Base-by-base conservation (phyloP, 2,113 vertebrate species). In the Nothobranchius furzeri region DNA sequence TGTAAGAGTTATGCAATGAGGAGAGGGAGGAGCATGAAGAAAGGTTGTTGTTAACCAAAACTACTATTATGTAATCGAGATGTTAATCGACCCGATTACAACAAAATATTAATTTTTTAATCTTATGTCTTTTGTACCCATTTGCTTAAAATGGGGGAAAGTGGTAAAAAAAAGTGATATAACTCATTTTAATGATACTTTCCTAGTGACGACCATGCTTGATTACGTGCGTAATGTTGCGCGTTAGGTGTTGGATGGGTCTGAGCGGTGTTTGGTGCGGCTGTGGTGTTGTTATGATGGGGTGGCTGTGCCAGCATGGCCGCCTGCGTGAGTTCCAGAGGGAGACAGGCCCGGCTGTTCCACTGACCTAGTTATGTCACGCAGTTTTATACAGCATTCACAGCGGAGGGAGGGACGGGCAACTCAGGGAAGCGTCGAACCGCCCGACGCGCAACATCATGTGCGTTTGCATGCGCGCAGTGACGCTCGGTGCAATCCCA, bases 351-450 rank as follows among this genome's bases (percentile, higher is more conserved):
- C 70, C 73, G 82, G 89, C 90, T 92, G 90, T 92, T 92, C 89
- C 84, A 93, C 91, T 94, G 92, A 92, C 92, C 92, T 73, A 92
- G 87, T 93, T 93, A 91, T 92, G 91, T 94, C 93, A 92, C 83
- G 75, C 58, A 81, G 54, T 78, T 78, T 93, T 92, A 92, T 84
- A 88, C 86, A 81, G 88, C 76, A 55, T 50, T 45, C 13, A 55
- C 68, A 77, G 83, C 77, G 71, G 79, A 63, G 85, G 83, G 78
- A 84, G 88, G 55, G 73, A 36, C 60, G 61, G 6, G 75, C 43
- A 50, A 61, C 81, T 65, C 0, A 37, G 10, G 64, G 81, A 85
- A 77, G 72, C 65, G 81, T 73, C 66, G 36, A 25, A 71, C 71
- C 37, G 75, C 51, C 42, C 11, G 52, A 17, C 15, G 64, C 62